Percentiles rank a stretch among this genome's conserved stretches.
These are phyloP conservation scores for Drosophila sturtevanti DNA, from an alignment of 1,140 invertebrate genomes.

Conservation along the genomic window DNA sequence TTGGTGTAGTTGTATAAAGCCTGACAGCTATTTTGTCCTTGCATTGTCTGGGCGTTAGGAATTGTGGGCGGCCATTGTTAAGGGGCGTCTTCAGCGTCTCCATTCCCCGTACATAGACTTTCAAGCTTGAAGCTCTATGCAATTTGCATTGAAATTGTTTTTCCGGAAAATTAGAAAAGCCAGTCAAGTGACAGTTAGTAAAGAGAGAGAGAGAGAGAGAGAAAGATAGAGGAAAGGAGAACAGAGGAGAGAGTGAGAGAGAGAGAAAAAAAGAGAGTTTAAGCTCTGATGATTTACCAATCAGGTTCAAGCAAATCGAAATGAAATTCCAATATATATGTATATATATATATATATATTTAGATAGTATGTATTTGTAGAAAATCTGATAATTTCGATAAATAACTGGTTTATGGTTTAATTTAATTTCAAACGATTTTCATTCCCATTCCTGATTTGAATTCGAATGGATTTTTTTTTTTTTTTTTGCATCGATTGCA, in stretches of 20 bases:
- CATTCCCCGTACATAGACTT: constrained; percentile 20
- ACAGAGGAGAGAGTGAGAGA: neutral
- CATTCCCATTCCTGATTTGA: neutral
- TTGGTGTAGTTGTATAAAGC: constrained; percentile 2
- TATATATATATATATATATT: too few species aligned
- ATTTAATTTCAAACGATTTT: neutral
- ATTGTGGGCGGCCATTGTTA: constrained; percentile 64
- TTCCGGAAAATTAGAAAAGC: constrained; percentile 68
- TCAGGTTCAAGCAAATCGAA: constrained; percentile 15
- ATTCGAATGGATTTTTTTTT: constrained; percentile 57
- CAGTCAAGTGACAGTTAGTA: constrained; percentile 50
- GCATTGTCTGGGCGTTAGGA: constrained; percentile 67
- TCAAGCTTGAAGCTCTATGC: constrained; percentile 33
- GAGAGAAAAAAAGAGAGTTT: neutral
- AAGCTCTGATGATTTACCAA: constrained; percentile 1
- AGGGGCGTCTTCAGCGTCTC: constrained; percentile 36
- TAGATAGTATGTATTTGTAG: too few species aligned
- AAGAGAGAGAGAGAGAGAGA: neutral
- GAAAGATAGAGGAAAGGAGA: neutral
- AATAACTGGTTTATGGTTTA: constrained; percentile 10
- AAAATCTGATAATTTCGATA: neutral
- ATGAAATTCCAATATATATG: neutral
- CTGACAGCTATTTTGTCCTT: constrained; percentile 64
- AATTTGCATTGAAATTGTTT: constrained; percentile 76
- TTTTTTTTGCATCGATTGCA: constrained; percentile 61